Percentiles rank a stretch among this genome's conserved stretches.
Conservation (phyloP, 2,888 invertebrate genomes). For the Rhagonycha fulva region DNA sequence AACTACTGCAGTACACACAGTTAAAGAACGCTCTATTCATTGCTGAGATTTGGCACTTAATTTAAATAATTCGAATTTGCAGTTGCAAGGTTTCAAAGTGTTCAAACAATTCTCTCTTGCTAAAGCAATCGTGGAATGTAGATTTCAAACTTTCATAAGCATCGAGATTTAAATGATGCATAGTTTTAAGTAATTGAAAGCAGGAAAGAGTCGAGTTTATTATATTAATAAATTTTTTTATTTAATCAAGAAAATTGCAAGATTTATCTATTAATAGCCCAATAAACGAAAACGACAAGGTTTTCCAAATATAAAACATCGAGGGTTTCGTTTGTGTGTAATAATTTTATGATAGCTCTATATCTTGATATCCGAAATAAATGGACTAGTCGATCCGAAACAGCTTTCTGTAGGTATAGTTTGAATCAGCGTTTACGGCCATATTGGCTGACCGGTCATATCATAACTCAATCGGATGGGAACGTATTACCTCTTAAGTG, state of each 20-base stretch:
- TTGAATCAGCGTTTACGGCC: constrained; percentile 54
- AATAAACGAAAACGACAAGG: background rate
- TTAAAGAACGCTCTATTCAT: background rate
- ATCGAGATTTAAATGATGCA: background rate
- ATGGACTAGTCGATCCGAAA: constrained; percentile 43
- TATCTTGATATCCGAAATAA: constrained; percentile 41
- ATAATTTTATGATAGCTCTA: constrained; percentile 52
- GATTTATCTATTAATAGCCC: background rate
- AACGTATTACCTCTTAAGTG: constrained; percentile 56
- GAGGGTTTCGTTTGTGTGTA: constrained; percentile 38
- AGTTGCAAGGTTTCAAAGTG: background rate
- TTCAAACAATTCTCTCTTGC: constrained; percentile 1
- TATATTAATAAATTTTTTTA: background rate
- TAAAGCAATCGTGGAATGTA: background rate
- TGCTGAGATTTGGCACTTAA: background rate
- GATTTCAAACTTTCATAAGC: background rate
- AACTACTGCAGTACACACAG: background rate
- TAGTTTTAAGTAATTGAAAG: background rate
- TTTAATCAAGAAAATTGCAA: background rate
- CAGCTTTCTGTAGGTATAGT: constrained; percentile 44
- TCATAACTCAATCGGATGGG: constrained; percentile 54
- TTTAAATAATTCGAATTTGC: constrained; percentile 5
- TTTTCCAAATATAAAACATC: constrained; percentile 2
- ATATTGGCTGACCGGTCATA: constrained; percentile 52
- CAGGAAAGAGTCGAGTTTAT: background rate